A percentile compares a stretch with the other conserved stretches of the same genome.
phyloP scores from a whole-genome alignment of 2,113 vertebrate species.

The Alectura lathami region DNA sequence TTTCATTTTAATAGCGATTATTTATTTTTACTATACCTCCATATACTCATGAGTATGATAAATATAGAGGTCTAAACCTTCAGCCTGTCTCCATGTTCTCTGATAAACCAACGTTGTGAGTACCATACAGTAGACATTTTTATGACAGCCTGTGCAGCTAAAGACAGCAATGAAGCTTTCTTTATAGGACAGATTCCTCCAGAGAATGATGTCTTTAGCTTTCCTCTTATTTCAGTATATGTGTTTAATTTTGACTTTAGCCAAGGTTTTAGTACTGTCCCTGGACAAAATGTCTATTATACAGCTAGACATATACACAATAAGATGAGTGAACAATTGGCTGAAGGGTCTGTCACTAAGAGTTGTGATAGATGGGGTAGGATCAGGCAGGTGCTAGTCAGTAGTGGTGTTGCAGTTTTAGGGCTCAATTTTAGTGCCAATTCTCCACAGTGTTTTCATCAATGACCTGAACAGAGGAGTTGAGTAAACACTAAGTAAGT shows the following conservation, averaged over 20 bases:
- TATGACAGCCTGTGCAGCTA: background rate
- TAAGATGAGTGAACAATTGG: background rate
- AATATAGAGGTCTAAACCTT: background rate
- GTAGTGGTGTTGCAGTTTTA: background rate
- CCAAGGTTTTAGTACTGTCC: background rate
- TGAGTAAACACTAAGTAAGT: background rate
- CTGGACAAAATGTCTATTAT: background rate
- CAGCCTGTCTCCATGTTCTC: background rate
- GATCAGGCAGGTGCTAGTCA: background rate
- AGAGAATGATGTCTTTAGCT: background rate
- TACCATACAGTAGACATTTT: background rate
- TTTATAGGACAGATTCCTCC: background rate
- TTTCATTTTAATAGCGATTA: background rate
- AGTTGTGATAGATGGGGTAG: background rate
- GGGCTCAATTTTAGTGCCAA: background rate
- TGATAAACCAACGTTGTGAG: background rate
- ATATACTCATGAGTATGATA: background rate
- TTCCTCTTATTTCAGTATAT: background rate
- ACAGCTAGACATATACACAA: background rate
- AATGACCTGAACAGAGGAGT: background rate
- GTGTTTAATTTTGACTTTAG: background rate
- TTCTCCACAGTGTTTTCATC: background rate
- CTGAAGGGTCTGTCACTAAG: background rate
- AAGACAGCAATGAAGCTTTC: fast-evolving
- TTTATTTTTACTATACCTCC: background rate